These are phyloP conservation scores for Ardeotis arabs DNA, from an alignment of 2,113 vertebrate species.

Conservation along the genomic window DNA sequence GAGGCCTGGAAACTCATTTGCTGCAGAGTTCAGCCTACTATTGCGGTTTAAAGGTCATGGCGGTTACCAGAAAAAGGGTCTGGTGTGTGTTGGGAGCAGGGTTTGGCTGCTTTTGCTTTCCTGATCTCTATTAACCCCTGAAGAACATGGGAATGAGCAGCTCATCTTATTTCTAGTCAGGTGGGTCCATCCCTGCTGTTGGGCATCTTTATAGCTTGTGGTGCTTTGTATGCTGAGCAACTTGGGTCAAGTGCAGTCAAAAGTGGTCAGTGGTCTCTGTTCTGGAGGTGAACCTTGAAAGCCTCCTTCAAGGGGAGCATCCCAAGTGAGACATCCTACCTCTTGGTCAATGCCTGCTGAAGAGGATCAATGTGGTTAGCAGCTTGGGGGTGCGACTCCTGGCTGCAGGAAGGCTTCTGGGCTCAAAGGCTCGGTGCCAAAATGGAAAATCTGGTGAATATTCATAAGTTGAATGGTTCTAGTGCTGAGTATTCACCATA, in stretches of 20 bases:
- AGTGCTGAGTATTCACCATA: not conserved
- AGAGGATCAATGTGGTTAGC: not conserved
- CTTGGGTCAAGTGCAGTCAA: not conserved
- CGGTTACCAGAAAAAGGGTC: not conserved
- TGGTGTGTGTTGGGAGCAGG: not conserved
- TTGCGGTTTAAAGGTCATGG: not conserved
- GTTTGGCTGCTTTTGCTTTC: not conserved
- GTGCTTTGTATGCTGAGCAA: not conserved
- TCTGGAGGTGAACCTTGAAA: not conserved
- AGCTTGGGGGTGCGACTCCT: not conserved
- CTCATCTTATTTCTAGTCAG: not conserved
- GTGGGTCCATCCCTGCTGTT: not conserved
- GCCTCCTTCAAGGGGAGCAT: not conserved
- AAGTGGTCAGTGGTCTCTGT: not conserved
- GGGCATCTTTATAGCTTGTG: not conserved
- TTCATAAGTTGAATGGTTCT: not conserved
- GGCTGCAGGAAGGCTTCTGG: not conserved
- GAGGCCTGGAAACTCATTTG: conserved; percentile 7
- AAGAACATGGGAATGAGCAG: not conserved
- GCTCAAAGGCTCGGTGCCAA: fast-evolving
- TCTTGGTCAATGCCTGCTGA: not conserved
- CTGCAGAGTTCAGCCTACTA: not conserved
- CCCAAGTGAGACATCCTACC: not conserved
- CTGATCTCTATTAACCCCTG: not conserved
- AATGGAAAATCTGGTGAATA: not conserved